Evolutionary conservation across 2,797 vertebrate genomes (phyloP), one percentile per base, ranked within the genome.

Genomic region (Salarias fasciatus): DNA sequence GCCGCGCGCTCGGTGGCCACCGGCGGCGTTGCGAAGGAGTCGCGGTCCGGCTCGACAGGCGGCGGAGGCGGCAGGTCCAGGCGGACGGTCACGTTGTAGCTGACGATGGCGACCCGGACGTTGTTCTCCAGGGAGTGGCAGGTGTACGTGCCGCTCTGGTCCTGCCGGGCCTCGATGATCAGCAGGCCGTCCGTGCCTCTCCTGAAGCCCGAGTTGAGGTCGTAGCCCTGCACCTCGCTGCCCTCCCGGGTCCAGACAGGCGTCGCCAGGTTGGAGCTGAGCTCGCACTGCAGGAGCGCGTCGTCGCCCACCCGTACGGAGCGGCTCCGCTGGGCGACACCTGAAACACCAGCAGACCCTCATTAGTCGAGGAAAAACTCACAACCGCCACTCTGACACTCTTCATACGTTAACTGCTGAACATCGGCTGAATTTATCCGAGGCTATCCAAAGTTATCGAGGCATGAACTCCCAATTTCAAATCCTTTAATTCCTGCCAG

Each of bases 271-370:
- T 99, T 99, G 65, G 97, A 99, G 44, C 80, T 92, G 76, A 97
- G 94, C 82, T 97, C 95, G 0, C 98, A 99, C 82, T 95, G 96
- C 78, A 99, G 87, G 57, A 99, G 93, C 65, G 97, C 92, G 0
- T 99, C 97, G 0, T 97, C 95, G 0, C 96, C 95, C 13, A 89
- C 93, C 67, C 94, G 91, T 74, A 99, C 95, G 0, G 91, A 93
- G 63, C 96, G 93, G 42, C 86, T 93, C 77, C 92, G 94, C 86
- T 84, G 72, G 0, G 28, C 38, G 4, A 80, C 44, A 0, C 80
- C 91, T 84, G 85, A 56, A 80, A 86, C 5, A 57, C 33, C 30
- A 38, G 51, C 2, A 37, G 10, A 4, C 8, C 52, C 5, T 7
- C 5, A 42, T 24, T 42, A 47, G 12, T 50, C 7, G 51, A n/a